Base-by-base conservation (phyloP, 2,797 vertebrate genomes). In the Bucorvus abyssinicus region DNA sequence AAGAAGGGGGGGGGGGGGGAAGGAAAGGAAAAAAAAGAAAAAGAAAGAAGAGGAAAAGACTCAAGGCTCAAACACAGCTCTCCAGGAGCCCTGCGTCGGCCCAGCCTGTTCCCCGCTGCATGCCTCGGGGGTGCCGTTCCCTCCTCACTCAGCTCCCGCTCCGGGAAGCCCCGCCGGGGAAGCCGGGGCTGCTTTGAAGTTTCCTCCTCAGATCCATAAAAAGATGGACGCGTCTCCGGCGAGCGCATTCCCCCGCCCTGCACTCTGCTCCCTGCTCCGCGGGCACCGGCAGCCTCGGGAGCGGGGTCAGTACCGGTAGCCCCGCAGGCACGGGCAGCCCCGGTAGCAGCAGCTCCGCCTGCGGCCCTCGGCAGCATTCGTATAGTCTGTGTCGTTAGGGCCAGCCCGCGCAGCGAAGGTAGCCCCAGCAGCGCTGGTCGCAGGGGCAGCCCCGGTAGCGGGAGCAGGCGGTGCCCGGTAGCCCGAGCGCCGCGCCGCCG, bases 1-100 rank as follows among this genome's bases (percentile, higher is more conserved):
- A 12, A 9, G 12, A 4, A 1, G 3, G 20, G 42, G 7, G 26
- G 27, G 7, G 20, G 59, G 38, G 8, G 3, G 9, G 14, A 10
- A 36, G n/a, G 4, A 32, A 34, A 10, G 3, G 5, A 26, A 7
- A 44, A 55, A 44, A 32, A 4, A 29, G 12, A 3, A 3, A 11
- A 12, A 22, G 10, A 9, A 26, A 2, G 0, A 4, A 40, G 38
- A 40, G 38, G 12, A 40, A 59, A 59, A 34, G 4, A 19, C 14
- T 61, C 9, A 30, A 19, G 9, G 26, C 20, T 84, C 32, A 40
- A 74, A 27, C 26, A 14, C 57, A 26, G 8, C 12, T 18, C 53
- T 67, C 61, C 53, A 10, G 36, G 49, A 40, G 1, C 38, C 36
- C 67, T 7, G 38, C 52, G 7, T 19, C 14, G 71, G 34, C 40